Percentiles rank a stretch among this genome's conserved stretches.
These are phyloP conservation scores for Columba guinea DNA, from an alignment of 2,797 vertebrate species.

Conservation along the genomic window DNA sequence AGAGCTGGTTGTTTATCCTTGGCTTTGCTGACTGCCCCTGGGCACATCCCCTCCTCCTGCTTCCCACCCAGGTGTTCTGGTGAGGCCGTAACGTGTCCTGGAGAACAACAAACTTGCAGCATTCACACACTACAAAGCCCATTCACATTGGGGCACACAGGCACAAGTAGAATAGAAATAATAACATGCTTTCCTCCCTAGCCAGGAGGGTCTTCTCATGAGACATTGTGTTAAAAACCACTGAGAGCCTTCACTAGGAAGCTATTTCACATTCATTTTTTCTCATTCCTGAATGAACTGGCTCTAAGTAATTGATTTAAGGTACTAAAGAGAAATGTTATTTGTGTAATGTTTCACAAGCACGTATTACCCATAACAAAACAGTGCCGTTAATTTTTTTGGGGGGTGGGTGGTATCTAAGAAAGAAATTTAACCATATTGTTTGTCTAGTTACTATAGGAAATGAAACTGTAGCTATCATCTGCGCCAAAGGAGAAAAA, in stretches of 20 bases:
- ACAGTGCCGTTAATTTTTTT: background rate
- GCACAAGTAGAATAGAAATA: background rate
- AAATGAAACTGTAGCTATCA: constrained; percentile 55
- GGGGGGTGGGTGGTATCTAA: background rate
- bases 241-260: background rate
- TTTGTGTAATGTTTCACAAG: background rate
- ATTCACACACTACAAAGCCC: background rate
- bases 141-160: accelerated
- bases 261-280: background rate
- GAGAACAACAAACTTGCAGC: background rate
- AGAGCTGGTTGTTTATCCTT: background rate
- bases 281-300: background rate
- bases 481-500: constrained; percentile 24
- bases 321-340: background rate
- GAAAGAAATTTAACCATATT: background rate
- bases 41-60: background rate
- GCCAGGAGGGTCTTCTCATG: background rate
- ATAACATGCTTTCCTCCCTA: background rate
- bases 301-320: background rate
- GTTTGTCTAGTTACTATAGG: constrained; percentile 27
- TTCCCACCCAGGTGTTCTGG: background rate
- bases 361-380: background rate
- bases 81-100: background rate
- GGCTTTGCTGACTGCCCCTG: background rate
- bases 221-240: constrained; percentile 24